Conservation (phyloP, 2,797 vertebrate genomes). For the Micrastur ruficollis region DNA sequence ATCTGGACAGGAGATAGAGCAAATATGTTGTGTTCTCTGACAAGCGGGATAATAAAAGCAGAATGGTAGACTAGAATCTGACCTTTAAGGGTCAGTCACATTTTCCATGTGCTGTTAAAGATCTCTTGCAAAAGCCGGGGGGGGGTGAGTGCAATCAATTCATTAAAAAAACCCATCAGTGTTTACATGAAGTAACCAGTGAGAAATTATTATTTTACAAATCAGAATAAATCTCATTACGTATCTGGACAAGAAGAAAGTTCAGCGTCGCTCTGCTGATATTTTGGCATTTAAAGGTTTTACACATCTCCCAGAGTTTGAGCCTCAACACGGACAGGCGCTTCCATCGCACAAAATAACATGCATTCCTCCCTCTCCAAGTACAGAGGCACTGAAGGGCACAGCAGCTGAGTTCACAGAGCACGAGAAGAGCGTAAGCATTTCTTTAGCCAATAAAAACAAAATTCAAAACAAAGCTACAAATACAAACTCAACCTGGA, state of each 20-base stretch:
- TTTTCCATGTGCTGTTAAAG: slow-evolving; percentile 60
- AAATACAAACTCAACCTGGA: slow-evolving; percentile 39
- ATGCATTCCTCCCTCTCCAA: not conserved
- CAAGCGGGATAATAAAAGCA: not conserved
- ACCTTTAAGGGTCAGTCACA: slow-evolving; percentile 68
- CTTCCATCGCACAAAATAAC: not conserved
- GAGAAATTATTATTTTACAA: not conserved
- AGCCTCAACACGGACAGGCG: not conserved
- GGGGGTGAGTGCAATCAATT: not conserved
- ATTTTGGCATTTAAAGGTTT: not conserved
- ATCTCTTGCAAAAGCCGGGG: not conserved
- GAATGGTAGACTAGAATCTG: not conserved
- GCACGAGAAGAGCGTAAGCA: not conserved
- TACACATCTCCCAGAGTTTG: not conserved
- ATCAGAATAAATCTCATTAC: not conserved
- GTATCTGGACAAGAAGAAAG: not conserved
- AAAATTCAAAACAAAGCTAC: slow-evolving; percentile 19
- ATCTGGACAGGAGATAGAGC: not conserved
- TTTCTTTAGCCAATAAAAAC: slow-evolving; percentile 6
- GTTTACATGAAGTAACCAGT: not conserved
- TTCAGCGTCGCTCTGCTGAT: not conserved
- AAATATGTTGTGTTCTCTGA: not conserved
- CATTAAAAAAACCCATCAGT: not conserved
- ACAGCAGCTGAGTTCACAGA: slow-evolving; percentile 25
- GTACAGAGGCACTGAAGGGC: slow-evolving; percentile 1